Percentiles rank a stretch among this genome's conserved stretches.
Evolutionary conservation across 2,888 invertebrate genomes (phyloP).

Genomic region (Chelonus formosanus): DNA sequence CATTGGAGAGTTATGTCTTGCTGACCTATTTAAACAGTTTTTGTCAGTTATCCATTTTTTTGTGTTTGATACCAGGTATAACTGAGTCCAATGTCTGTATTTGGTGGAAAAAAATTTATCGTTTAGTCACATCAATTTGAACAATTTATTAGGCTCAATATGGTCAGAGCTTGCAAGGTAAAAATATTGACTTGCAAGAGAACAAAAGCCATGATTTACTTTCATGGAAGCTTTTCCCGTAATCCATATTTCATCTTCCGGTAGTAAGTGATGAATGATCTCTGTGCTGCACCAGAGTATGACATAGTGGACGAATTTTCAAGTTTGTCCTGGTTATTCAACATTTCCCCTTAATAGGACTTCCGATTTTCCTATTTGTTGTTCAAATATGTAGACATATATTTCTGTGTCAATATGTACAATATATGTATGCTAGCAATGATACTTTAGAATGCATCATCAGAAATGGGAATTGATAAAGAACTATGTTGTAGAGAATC

Average conservation of each 20-base stretch:
- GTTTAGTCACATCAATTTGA: no score
- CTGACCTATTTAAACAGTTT: no score
- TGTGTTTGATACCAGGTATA: no score
- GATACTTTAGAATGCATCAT: no score
- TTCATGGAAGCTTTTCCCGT: neutral
- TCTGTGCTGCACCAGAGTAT: conserved; percentile 16
- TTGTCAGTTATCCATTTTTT: no score
- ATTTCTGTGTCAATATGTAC: neutral
- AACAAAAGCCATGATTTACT: conserved; percentile 21
- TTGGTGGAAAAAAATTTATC: no score
- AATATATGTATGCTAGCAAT: neutral
- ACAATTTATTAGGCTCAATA: neutral
- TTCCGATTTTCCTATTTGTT: conserved; percentile 18
- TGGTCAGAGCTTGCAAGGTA: neutral
- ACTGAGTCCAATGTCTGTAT: no score
- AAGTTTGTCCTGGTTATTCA: conserved; percentile 22
- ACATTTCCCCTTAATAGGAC: conserved; percentile 29
- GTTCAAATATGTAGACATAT: neutral
- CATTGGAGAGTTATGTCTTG: no score
- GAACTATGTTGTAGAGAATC: no score
- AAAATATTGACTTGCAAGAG: conserved; percentile 7
- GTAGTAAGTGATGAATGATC: conserved; percentile 26
- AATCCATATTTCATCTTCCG: conserved; percentile 26
- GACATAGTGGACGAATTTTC: conserved; percentile 32
- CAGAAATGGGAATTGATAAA: no score